These are phyloP conservation scores for Yasuhikotakia modesta DNA, from an alignment of 2,797 vertebrate species.

Conservation along the genomic window DNA sequence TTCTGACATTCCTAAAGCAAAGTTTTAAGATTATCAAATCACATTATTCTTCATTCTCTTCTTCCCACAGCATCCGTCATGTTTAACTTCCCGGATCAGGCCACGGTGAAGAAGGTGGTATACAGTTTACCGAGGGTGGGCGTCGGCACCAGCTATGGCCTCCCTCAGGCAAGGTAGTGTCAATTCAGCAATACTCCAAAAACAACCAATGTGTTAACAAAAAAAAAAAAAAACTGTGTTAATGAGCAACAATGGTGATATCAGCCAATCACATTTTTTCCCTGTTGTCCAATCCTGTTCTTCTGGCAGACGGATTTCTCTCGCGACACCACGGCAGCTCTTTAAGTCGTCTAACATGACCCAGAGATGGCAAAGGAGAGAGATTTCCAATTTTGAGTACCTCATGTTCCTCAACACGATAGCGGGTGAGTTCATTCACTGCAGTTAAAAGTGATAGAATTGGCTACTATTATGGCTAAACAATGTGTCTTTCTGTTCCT, in stretches of 20 bases:
- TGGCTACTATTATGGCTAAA: neutral
- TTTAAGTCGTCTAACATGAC: constrained; percentile 99
- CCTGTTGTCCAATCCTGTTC: no score
- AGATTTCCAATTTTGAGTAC: constrained; percentile 99
- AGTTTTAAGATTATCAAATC: neutral
- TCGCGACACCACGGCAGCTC: constrained; percentile 96
- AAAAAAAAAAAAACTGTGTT: neutral
- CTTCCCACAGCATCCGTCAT: constrained; percentile 88
- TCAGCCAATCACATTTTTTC: neutral
- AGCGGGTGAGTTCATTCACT: constrained; percentile 81
- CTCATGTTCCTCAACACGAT: constrained; percentile 99
- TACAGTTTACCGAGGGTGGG: constrained; percentile 95
- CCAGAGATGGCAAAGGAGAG: constrained; percentile 97
- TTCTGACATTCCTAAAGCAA: no score
- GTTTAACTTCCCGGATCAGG: constrained; percentile 98
- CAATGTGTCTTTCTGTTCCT: neutral
- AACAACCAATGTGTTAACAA: neutral
- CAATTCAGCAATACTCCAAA: neutral
- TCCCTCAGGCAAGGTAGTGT: constrained; percentile 94
- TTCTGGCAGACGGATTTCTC: constrained; percentile 86
- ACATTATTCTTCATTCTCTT: constrained; percentile 34
- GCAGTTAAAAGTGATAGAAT: neutral
- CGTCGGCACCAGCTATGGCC: constrained; percentile 97
- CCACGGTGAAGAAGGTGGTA: constrained; percentile 94
- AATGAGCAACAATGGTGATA: neutral